Base-by-base conservation (phyloP, 2,888 invertebrate genomes). In the Cataglyphis altisquamis region DNA sequence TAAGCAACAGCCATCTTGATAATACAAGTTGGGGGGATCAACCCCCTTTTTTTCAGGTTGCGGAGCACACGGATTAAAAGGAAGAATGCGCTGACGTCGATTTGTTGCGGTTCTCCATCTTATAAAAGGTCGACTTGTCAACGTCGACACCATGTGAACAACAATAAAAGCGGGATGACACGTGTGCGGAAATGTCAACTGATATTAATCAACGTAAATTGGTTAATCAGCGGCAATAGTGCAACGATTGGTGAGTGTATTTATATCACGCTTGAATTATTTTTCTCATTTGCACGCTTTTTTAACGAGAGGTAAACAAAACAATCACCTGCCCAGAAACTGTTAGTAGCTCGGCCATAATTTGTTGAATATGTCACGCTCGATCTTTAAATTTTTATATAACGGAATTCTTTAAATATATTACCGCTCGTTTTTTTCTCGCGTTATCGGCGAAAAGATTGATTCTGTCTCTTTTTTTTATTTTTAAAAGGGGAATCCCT, bases 1-100 rank as follows among this genome's bases (percentile, higher is more conserved):
- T 48, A 75, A 83, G 74, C 78, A 70, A 84, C 62, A 81, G 84
- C 86, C 87, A 88, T 86, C 88, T 87, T 88, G 87, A 89, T 90
- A 88, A 88, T 86, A 74, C 18, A 8, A 8, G n/a, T 48, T 52
- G 32, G 52, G 10, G 2, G 2, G 36, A 36, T 18, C 18, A 74
- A 32, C 32, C 82, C 74, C 63, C 70, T 66, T 64, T 81, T 81
- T 81, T 84, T 63, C 83, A 57, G 55, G 21, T 64, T 45, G 15
- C 32, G 63, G 41, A 32, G n/a, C 39, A 57, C 57, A 10, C 41
- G 29, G 15, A 74, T 74, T 74, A 77, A 48, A 48, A 55, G 39
- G 25, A 55, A 67, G 52, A n/a, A 55, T 12, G 12, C 68, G 39
- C 67, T 67, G 75, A 77, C 25, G 74, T 74, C 48, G 48, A 25